Base-by-base conservation (phyloP, 2,797 vertebrate species). In the Psittacula derbiana region DNA sequence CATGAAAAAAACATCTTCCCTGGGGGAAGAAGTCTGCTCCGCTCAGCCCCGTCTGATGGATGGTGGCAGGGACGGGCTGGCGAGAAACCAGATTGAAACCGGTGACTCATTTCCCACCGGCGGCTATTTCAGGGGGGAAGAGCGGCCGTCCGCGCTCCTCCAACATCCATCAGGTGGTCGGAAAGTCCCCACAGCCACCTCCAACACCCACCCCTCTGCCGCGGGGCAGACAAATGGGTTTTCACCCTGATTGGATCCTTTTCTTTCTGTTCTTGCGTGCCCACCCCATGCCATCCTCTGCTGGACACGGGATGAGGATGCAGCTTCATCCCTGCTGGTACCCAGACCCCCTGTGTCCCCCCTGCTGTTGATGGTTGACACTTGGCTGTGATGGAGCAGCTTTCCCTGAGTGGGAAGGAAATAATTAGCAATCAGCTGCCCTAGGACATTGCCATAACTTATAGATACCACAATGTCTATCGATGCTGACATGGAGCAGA, bases 51-150 rank as follows among this genome's bases (percentile, higher is more conserved):
- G 24, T 4, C 84, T 91, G 92, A 74, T 65, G 83, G 83, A 91
- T 87, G 66, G 76, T 1, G 61, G 71, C 52, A 5, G 65, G 78
- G 78, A 46, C 0, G 5, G 66, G 83, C 88, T 90, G 73, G 80
- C 11, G 12, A 83, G 83, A 55, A 84, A 91, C 69, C 92, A 88
- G 92, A 75, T 91, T 91, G 92, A 65, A 84, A 55, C 58, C 3
- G 1, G 64, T 88, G 92, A 93, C 88, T 93, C 88, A 88, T 74
- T 80, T 44, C 79, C 74, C 79, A 88, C 79, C 5, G 8, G 84
- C 8, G 52, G 92, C 92, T 88, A 52, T 65, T 74, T 53, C 2
- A 3, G 55, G 69, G 91, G 64, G 60, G 70, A 70, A 60, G 18
- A 86, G 36, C 3, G 3, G 31, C 57, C 9, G 10, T 23, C 6